phyloP scores from a whole-genome alignment of 2,797 vertebrate genomes.

The Falco novaeseelandiae region DNA sequence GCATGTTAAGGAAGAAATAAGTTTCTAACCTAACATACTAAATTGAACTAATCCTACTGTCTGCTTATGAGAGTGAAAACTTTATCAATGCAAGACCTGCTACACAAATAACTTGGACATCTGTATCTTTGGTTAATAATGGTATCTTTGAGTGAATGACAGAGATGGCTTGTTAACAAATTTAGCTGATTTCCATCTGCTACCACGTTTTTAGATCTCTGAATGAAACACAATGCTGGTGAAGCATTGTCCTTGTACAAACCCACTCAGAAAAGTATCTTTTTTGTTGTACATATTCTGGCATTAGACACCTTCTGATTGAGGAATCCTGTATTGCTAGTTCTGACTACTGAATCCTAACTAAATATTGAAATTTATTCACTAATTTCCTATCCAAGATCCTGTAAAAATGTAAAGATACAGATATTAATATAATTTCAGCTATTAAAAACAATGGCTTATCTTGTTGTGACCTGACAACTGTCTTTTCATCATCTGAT shows the following conservation, averaged over 20 bases:
- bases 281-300: accelerated
- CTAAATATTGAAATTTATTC: neutral
- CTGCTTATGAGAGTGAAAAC: neutral
- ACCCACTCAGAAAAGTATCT: neutral
- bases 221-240: neutral
- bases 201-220: neutral
- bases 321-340: neutral
- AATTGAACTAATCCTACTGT: neutral
- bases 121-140: neutral
- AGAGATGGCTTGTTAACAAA: neutral
- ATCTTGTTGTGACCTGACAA: accelerated
- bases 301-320: neutral
- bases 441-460: neutral
- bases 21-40: neutral
- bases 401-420: neutral
- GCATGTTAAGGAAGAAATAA: neutral
- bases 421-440: neutral
- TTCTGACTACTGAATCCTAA: neutral
- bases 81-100: neutral
- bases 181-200: neutral
- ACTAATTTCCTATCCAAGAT: neutral
- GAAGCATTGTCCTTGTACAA: neutral
- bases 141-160: neutral
- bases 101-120: neutral
- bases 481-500: neutral